Conservation (phyloP, 2,797 vertebrate species). For the Crossoptilon crossoptilon region DNA sequence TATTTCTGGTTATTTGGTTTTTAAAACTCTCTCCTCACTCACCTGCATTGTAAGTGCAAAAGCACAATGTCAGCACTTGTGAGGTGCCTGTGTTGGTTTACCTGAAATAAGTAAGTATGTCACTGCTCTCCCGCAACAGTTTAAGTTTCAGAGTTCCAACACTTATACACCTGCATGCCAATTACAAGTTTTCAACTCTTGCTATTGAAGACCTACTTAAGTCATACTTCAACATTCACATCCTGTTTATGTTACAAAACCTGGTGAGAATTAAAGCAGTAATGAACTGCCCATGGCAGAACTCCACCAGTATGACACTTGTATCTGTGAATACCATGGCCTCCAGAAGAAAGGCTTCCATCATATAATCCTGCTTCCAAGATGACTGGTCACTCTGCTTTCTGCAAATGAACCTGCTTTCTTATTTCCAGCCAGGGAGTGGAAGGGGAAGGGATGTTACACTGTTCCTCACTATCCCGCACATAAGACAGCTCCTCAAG, state of each 20-base stretch:
- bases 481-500: background rate
- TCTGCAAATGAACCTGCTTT: background rate
- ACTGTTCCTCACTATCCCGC: background rate
- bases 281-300: background rate
- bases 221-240: background rate
- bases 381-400: rapidly evolving
- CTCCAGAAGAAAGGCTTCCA: background rate
- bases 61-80: background rate
- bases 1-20: background rate
- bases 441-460: background rate
- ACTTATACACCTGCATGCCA: background rate
- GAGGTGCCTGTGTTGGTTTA: background rate
- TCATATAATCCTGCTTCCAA: background rate
- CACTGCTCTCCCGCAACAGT: background rate
- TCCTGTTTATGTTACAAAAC: background rate
- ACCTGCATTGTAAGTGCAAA: background rate
- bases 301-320: rapidly evolving
- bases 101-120: background rate
- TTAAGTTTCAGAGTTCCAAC: background rate
- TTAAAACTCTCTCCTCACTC: background rate
- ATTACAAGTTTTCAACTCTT: background rate
- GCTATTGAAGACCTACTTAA: background rate
- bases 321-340: background rate
- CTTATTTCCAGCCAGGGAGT: rapidly evolving
- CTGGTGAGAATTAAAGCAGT: background rate